Evolutionary conservation across 2,888 invertebrate species (phyloP).

Genomic region (Agrotis ipsilon): DNA sequence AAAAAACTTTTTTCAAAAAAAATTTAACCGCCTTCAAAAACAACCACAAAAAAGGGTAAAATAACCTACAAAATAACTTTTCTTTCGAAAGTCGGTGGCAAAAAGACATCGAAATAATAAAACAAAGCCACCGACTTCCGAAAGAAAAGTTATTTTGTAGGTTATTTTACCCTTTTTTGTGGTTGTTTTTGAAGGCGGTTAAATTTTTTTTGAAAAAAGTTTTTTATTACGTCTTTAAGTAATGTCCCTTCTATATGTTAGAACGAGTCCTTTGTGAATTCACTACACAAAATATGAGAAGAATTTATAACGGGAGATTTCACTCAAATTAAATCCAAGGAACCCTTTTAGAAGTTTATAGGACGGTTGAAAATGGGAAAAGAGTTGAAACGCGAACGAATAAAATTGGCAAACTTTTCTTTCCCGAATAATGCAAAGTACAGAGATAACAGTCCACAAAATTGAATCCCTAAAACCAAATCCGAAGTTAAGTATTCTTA

Average conservation of each 20-base stretch:
- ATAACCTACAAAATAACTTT: too few relatives aligned
- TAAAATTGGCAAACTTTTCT: not conserved
- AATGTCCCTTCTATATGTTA: constrained; percentile 66
- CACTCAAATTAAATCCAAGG: not conserved
- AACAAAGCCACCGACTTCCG: too few relatives aligned
- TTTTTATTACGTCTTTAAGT: constrained; percentile 71
- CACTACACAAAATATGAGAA: constrained; percentile 1
- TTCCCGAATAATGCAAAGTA: constrained; percentile 2
- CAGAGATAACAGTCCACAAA: constrained; percentile 32
- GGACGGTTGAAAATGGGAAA: not conserved
- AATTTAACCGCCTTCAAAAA: too few relatives aligned
- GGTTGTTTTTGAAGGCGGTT: too few relatives aligned
- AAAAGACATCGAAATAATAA: too few relatives aligned
- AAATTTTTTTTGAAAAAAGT: too few relatives aligned
- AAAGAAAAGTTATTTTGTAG: too few relatives aligned
- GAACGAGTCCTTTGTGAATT: constrained; percentile 52
- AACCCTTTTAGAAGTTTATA: not conserved
- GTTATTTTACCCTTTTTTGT: too few relatives aligned
- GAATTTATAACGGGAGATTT: not conserved
- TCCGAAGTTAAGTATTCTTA: constrained; percentile 48
- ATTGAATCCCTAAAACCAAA: constrained; percentile 33
- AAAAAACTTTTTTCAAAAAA: too few relatives aligned
- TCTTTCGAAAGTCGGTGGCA: too few relatives aligned
- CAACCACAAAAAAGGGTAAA: too few relatives aligned
- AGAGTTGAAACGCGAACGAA: not conserved